Evolutionary conservation across 2,888 invertebrate species (phyloP), one percentile per base, ranked within the genome.

Genomic region (Drosophila aldrichi): DNA sequence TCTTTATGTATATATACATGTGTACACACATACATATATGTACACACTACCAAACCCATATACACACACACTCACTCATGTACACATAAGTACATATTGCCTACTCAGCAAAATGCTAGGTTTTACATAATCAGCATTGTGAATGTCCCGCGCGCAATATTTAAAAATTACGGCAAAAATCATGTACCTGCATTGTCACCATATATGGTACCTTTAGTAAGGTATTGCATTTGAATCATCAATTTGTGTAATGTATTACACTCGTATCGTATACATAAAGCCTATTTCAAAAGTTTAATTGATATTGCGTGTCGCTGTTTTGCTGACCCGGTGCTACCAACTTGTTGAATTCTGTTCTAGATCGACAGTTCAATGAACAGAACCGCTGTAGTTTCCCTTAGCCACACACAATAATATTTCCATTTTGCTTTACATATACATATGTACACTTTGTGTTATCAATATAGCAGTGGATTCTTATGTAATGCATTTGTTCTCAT

Each of bases 61-160:
- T 7, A 29, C 10, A 57, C 14, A 44, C 49, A 55, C 20, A 64
- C 64, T 65, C 32, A 56, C 44, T 49, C 29, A 29, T 8, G 2
- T 29, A 16, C 40, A 16, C 40, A 38, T 51, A 29, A 6, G 2
- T 29, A 18, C 29, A 38, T 46, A 54, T 48, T 54, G 61, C 66
- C 65, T 65, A 61, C 63, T 77, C 56, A 74, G 69, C 73, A 56
- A 59, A 77, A 63, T 51, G 60, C 56, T 61, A 36, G 58, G 76
- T 70, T 84, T 84, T 84, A 84, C 82, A 84, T 84, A 84, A 84
- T 78, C 80, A 65, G 36, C 52, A 58, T 52, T 74, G 75, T 64
- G 79, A 74, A 77, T 70, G 40, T 59, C 77, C 78, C 77, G 77
- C 70, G 77, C 70, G 77, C 70, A 66, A 49, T 54, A 60, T 77